Evolutionary conservation across 2,797 vertebrate genomes (phyloP).

Genomic region (Perdix hodgsoniae): DNA sequence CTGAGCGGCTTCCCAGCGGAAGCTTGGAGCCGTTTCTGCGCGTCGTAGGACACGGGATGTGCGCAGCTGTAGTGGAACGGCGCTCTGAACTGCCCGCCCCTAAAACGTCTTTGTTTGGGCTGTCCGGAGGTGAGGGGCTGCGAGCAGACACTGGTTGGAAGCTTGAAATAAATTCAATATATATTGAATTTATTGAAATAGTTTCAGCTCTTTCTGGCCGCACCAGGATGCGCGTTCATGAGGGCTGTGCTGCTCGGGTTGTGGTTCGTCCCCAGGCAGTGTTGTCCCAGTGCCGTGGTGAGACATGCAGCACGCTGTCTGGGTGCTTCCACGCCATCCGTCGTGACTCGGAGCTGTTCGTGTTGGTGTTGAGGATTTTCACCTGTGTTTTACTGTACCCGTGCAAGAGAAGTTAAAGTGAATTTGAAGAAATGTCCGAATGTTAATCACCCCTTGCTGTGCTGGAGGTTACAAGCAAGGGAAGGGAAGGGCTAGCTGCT

Average conservation of each 20-base stretch:
- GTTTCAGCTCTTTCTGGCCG: background rate
- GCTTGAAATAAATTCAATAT: background rate
- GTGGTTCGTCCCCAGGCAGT: background rate
- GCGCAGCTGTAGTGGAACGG: background rate
- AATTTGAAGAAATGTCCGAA: background rate
- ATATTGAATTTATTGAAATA: too few species aligned
- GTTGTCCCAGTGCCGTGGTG: background rate
- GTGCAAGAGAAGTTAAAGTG: background rate
- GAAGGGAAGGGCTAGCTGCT: background rate
- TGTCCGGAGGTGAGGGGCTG: background rate
- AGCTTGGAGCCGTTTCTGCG: background rate
- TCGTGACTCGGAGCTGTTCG: background rate
- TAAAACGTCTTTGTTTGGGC: background rate
- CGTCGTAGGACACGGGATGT: background rate
- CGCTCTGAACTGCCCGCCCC: background rate
- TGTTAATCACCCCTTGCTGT: background rate
- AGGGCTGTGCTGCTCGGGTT: background rate
- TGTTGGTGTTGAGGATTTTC: background rate
- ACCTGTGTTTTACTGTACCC: background rate
- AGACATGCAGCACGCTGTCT: background rate
- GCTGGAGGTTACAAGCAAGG: background rate
- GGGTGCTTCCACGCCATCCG: background rate
- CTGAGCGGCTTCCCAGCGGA: background rate
- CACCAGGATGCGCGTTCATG: rapidly evolving
- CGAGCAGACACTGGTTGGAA: background rate